Evolutionary conservation across 2,888 invertebrate genomes (phyloP).

Genomic region (Neoitamus cyanurus): DNA sequence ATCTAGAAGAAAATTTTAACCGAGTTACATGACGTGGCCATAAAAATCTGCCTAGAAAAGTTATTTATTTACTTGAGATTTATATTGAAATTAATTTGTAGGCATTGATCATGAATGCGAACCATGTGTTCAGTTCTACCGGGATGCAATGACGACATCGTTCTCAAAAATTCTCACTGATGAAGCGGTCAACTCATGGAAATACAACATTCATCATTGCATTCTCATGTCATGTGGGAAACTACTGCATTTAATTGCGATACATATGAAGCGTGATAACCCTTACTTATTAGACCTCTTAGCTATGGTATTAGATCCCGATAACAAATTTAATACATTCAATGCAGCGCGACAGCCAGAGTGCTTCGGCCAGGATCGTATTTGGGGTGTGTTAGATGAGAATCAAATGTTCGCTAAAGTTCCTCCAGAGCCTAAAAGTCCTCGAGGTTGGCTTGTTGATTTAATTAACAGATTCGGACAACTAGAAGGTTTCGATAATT

Average conservation of each 20-base stretch:
- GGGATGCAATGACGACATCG: conserved; percentile 92
- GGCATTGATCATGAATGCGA: conserved; percentile 89
- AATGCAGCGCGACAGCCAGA: conserved; percentile 64
- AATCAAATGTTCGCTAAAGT: conserved; percentile 72
- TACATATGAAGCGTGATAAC: conserved; percentile 90
- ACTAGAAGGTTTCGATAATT: conserved; percentile 87
- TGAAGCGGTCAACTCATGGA: conserved; percentile 98
- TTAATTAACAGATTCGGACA: conserved; percentile 94
- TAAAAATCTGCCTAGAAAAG: neutral
- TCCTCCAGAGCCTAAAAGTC: conserved; percentile 82
- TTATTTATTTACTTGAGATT: neutral
- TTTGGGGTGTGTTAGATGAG: conserved; percentile 74
- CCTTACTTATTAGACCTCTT: conserved; percentile 91
- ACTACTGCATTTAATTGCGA: conserved; percentile 90
- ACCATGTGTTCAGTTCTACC: conserved; percentile 93
- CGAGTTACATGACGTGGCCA: neutral
- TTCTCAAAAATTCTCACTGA: conserved; percentile 97
- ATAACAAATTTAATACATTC: conserved; percentile 82
- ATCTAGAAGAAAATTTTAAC: neutral
- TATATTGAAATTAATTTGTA: conserved; percentile 61
- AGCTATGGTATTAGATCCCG: conserved; percentile 94
- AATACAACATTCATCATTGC: conserved; percentile 94
- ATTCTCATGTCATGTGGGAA: conserved; percentile 94
- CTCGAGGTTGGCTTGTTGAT: conserved; percentile 96
- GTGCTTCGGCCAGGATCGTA: conserved; percentile 62